Evolutionary conservation across 2,797 vertebrate genomes (phyloP), one percentile per base, ranked within the genome.

Genomic region (Chromis chromis): DNA sequence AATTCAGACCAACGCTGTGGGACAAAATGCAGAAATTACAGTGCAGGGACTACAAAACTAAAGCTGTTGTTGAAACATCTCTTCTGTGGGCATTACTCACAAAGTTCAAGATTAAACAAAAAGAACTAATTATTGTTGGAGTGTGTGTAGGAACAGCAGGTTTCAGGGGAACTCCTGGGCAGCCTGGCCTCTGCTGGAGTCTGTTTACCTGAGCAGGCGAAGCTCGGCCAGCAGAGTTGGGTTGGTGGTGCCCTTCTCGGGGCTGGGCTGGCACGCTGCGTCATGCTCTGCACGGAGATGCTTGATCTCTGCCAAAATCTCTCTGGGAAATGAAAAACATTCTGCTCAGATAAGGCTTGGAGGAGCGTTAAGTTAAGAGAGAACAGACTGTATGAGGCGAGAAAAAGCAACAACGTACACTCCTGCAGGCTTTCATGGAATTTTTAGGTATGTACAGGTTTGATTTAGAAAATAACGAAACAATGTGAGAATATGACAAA

Each of bases 221-320:
- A 98, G 96, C 86, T 99, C 97, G 0, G 97, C 96, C 90, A 99
- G 86, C 17, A 99, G 79, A 0, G 96, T 96, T 0, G 97, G 97
- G 90, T 98, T 99, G 92, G 96, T 96, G 90, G 95, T 94, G 53
- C 96, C 96, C 74, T 94, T 96, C 86, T 97, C 97, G 0, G 96
- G 96, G 14, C 96, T 96, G 65, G 95, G 94, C 79, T 97, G 97
- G 21, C 96, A 98, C 0, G 95, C 96, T 21, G 96, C 96, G 6
- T 98, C 97, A 0, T 98, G 97, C 66, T 98, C 96, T 42, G 94
- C 90, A 1, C 96, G 92, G 4, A 99, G 96, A 13, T 92, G 94
- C 90, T 96, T 96, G 46, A 98, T 99, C 88, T 99, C 97, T 25
- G 96, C 96, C 74, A 98, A 90, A 73, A 98, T 98, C 90, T 98